Evolutionary conservation across 2,113 vertebrate species (phyloP).

Genomic region (Eonycteris spelaea): DNA sequence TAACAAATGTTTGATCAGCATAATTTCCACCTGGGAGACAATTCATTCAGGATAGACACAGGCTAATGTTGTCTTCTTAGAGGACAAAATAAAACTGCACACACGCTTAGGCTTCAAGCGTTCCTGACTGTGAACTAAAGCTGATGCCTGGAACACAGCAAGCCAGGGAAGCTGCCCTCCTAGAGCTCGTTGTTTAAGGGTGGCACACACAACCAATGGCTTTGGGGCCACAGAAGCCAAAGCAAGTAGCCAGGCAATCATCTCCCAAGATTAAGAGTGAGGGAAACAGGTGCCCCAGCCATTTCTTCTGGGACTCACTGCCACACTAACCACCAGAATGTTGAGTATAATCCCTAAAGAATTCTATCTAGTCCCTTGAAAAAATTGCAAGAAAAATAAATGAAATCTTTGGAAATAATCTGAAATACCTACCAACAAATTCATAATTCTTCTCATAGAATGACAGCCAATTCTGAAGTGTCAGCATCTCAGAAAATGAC

Average conservation of each 20-base stretch:
- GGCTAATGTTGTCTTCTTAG: not conserved
- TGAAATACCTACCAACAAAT: constrained; percentile 83
- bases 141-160: not conserved
- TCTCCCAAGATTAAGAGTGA: not conserved
- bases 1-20: not conserved
- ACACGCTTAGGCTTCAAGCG: not conserved
- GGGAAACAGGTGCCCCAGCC: not conserved
- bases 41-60: not conserved
- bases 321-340: not conserved
- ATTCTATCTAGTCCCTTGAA: not conserved
- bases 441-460: constrained; percentile 90
- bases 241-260: not conserved
- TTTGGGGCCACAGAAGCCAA: not conserved
- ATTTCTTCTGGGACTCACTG: not conserved
- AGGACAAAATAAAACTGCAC: not conserved
- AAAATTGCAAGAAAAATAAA: not conserved
- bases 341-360: not conserved
- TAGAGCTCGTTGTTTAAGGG: not conserved
- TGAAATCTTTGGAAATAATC: not conserved
- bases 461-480: constrained; percentile 88
- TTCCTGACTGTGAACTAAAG: not conserved
- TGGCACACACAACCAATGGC: not conserved
- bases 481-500: constrained; percentile 83
- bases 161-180: not conserved
- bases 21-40: not conserved